Evolutionary conservation across 2,888 invertebrate species (phyloP).

Genomic region (Acronicta psi): DNA sequence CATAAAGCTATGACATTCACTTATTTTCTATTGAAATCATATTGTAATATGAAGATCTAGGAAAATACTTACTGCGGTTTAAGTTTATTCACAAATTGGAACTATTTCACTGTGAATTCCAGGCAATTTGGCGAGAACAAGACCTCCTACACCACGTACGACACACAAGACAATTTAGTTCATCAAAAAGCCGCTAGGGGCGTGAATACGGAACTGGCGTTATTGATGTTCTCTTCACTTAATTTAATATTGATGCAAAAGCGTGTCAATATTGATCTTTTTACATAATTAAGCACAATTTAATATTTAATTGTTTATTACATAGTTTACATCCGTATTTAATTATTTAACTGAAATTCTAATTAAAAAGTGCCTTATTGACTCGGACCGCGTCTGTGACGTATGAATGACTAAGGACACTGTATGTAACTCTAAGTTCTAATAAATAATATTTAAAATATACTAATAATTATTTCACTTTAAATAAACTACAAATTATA

Average conservation of each 20-base stretch:
- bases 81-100: slow-evolving; percentile 74
- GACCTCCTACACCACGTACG: slow-evolving; percentile 69
- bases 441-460: not conserved
- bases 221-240: slow-evolving; percentile 67
- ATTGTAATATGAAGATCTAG: slow-evolving; percentile 25
- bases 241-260: not conserved
- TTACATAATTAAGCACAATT: not conserved
- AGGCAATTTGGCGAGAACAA: slow-evolving; percentile 73
- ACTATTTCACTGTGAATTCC: slow-evolving; percentile 75
- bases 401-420: slow-evolving; percentile 9
- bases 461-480: too few relatives aligned
- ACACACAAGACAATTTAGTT: slow-evolving; percentile 82
- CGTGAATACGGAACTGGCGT: slow-evolving; percentile 74
- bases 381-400: slow-evolving; percentile 37
- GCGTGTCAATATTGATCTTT: not conserved
- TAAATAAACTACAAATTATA: not conserved
- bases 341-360: rapidly evolving
- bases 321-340: not conserved
- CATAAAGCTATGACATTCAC: slow-evolving; percentile 22
- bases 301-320: not conserved
- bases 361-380: slow-evolving; percentile 2
- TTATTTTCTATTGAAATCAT: slow-evolving; percentile 14
- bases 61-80: slow-evolving; percentile 76
- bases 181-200: slow-evolving; percentile 70
- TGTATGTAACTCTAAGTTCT: slow-evolving; percentile 9